Conservation (phyloP, 1,140 invertebrate species). For the Parasteatoda tepidariorum region DNA sequence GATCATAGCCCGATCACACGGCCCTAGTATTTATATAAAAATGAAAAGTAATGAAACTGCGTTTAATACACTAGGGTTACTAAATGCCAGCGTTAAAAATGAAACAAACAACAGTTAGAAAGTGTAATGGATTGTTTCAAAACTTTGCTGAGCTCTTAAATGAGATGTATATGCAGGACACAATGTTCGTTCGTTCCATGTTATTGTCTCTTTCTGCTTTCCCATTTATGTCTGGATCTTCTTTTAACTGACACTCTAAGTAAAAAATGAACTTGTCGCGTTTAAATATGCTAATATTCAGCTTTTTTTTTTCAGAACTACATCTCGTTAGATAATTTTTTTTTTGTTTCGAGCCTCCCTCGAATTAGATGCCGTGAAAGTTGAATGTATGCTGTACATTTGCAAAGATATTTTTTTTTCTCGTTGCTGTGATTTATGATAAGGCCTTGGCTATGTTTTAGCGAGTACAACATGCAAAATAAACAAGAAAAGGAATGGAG, state of each 20-base stretch:
- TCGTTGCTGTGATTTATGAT: slow-evolving; percentile 24
- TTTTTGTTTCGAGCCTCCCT: neutral
- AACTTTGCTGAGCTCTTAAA: neutral
- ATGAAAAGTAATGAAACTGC: slow-evolving; percentile 39
- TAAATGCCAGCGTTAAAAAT: neutral
- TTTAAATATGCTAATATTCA: slow-evolving; percentile 17
- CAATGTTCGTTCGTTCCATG: neutral
- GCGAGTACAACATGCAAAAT: neutral
- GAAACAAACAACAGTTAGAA: neutral
- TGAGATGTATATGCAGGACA: slow-evolving; percentile 5
- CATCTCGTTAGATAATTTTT: neutral
- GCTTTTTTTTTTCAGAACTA: neutral
- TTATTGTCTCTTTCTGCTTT: neutral
- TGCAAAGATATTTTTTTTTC: neutral
- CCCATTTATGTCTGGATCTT: neutral
- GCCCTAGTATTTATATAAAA: slow-evolving; percentile 31
- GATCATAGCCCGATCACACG: slow-evolving; percentile 4
- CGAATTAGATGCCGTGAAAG: slow-evolving; percentile 12
- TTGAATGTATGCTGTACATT: neutral
- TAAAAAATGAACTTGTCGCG: slow-evolving; percentile 25
- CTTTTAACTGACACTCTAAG: neutral
- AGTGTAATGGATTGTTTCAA: slow-evolving; percentile 24
- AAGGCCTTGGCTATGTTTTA: neutral
- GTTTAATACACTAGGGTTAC: neutral
- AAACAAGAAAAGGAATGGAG: neutral